phyloP scores from a whole-genome alignment of 1,140 invertebrate species.

The Rhagoletis pomonella region DNA sequence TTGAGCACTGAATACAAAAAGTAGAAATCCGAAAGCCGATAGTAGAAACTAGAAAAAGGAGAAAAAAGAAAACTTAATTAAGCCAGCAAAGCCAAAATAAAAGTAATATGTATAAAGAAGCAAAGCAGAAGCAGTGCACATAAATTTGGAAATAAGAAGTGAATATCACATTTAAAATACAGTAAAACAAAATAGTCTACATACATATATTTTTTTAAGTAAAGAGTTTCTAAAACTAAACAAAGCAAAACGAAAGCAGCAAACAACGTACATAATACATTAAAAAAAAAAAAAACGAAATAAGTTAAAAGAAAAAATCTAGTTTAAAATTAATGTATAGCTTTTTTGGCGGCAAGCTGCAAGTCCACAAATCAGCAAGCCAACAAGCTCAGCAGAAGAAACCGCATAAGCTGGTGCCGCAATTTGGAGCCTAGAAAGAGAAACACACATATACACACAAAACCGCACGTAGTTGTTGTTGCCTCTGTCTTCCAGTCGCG shows the following conservation, averaged over 20 bases:
- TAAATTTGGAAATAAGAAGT: not conserved
- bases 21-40: not conserved
- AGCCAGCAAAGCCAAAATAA: slow-evolving; percentile 52
- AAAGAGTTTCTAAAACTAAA: slow-evolving; percentile 55
- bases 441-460: not conserved
- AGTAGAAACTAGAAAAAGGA: not conserved
- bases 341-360: not conserved
- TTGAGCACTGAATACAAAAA: slow-evolving; percentile 44
- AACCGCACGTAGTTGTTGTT: not conserved
- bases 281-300: slow-evolving; percentile 14
- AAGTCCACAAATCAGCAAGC: not conserved
- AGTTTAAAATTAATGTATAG: slow-evolving; percentile 28
- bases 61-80: not conserved
- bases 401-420: not conserved
- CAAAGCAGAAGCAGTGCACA: slow-evolving; percentile 48
- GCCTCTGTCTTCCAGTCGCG: not conserved
- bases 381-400: not conserved
- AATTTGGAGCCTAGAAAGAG: not conserved
- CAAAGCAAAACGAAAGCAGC: slow-evolving; percentile 5
- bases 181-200: not conserved
- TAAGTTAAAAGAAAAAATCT: not conserved
- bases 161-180: slow-evolving; percentile 44
- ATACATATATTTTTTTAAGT: slow-evolving; percentile 53
- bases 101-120: not conserved
- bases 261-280: not conserved